phyloP scores from a whole-genome alignment of 2,797 vertebrate species.

The Leuciscus waleckii region DNA sequence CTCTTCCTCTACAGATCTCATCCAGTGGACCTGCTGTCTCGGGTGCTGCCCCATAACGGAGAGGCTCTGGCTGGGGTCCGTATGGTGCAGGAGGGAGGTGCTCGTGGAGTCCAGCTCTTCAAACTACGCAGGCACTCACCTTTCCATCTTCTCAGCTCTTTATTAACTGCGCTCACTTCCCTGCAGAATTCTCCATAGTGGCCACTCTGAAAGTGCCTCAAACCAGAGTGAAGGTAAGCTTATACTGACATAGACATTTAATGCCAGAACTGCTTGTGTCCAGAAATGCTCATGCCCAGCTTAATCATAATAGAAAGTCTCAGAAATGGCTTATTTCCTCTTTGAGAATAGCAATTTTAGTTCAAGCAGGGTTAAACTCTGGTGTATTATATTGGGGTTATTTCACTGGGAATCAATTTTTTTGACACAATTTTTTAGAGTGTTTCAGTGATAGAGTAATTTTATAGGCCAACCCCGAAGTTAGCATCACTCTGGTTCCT shows the following conservation, averaged over 20 bases:
- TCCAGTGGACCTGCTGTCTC: constrained; percentile 89
- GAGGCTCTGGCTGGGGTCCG: constrained; percentile 69
- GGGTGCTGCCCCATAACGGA: constrained; percentile 73
- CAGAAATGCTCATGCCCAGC: background rate
- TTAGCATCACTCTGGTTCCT: background rate
- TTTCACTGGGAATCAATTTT: background rate
- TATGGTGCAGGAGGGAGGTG: constrained; percentile 75
- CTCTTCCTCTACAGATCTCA: constrained; percentile 75
- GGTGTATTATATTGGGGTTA: background rate
- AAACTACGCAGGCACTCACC: constrained; percentile 71
- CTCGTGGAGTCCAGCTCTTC: constrained; percentile 81
- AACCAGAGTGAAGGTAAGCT: constrained; percentile 77
- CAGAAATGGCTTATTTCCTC: background rate
- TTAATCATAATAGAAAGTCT: background rate
- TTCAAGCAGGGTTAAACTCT: background rate
- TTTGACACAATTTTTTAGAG: no score
- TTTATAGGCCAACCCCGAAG: background rate
- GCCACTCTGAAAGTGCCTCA: constrained; percentile 79
- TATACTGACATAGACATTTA: background rate
- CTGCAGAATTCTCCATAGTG: constrained; percentile 89
- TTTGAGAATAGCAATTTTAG: background rate
- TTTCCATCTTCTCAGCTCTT: constrained; percentile 87
- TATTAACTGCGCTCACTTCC: constrained; percentile 85
- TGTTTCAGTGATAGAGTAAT: no score
- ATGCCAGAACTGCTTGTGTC: background rate